Evolutionary conservation across 2,797 vertebrate genomes (phyloP).

Genomic region (Coccyzus lansbergi): DNA sequence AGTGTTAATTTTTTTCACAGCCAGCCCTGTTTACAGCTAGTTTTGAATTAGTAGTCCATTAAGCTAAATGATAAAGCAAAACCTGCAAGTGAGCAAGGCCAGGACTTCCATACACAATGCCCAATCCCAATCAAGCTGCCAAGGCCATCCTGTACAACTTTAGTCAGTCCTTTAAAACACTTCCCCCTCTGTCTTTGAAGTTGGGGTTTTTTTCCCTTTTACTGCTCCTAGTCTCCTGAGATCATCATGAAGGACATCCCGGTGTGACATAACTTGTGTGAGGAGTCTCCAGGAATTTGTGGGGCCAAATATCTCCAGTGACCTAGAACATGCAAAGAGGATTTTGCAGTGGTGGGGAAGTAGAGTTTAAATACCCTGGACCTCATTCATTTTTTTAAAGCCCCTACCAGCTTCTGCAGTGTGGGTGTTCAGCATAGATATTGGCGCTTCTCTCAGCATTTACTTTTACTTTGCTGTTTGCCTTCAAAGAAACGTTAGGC

Average conservation of each 20-base stretch:
- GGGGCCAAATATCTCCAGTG: constrained; percentile 4
- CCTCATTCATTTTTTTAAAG: constrained; percentile 26
- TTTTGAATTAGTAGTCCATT: constrained; percentile 62
- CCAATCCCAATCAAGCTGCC: constrained; percentile 20
- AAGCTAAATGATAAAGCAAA: constrained; percentile 67
- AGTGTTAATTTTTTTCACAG: constrained; percentile 53
- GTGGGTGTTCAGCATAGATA: constrained; percentile 1
- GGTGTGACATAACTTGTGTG: not conserved
- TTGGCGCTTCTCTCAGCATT: not conserved
- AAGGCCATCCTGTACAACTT: not conserved
- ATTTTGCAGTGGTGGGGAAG: constrained; percentile 1
- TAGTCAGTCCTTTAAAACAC: constrained; percentile 9
- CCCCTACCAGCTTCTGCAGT: not conserved
- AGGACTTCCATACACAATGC: constrained; percentile 35
- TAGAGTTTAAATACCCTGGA: constrained; percentile 13
- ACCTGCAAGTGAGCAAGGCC: constrained; percentile 13
- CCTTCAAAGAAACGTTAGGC: constrained; percentile 36
- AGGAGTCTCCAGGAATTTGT: not conserved
- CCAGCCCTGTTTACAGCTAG: constrained; percentile 24
- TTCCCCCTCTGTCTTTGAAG: not conserved
- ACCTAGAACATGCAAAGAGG: not conserved
- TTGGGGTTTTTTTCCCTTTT: not conserved
- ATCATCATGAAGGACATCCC: not conserved
- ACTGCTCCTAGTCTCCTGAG: constrained; percentile 18
- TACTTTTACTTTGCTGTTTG: constrained; percentile 32